A percentile compares a stretch with the other conserved stretches of the same genome.
Conservation (phyloP, 2,797 vertebrate species). For the Aeoliscus strigatus region DNA sequence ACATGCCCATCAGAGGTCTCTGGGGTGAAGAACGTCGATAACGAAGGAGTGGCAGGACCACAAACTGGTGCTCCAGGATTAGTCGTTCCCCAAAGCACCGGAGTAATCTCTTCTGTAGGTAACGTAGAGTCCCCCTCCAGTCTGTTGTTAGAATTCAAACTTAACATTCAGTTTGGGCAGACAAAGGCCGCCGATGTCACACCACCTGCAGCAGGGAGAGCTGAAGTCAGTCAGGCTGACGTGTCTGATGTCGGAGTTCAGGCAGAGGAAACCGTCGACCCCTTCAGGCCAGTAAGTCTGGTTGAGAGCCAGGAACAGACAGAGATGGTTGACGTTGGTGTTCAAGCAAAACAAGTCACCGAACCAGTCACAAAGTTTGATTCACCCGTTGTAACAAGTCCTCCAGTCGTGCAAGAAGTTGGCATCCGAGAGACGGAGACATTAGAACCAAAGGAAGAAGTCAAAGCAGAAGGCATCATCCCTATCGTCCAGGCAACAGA, state of each 20-base stretch:
- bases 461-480: slow-evolving; percentile 8
- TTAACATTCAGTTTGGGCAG: slow-evolving; percentile 54
- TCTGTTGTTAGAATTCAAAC: slow-evolving; percentile 56
- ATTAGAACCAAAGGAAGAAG: slow-evolving; percentile 14
- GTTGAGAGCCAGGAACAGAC: slow-evolving; percentile 23
- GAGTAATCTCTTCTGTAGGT: slow-evolving; percentile 36
- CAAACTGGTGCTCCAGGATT: slow-evolving; percentile 14
- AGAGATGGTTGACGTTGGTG: slow-evolving; percentile 8
- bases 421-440: slow-evolving; percentile 13
- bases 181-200: slow-evolving; percentile 7
- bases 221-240: slow-evolving; percentile 6
- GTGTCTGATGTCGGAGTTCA: slow-evolving; percentile 25
- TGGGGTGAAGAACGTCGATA: slow-evolving; percentile 1
- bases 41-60: slow-evolving; percentile 16
- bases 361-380: neutral
- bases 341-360: slow-evolving; percentile 30
- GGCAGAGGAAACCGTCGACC: slow-evolving; percentile 15
- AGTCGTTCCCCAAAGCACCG: slow-evolving; percentile 37
- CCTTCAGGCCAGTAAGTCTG: slow-evolving; percentile 1
- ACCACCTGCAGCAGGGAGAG: neutral
- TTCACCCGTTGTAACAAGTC: neutral
- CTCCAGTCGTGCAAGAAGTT: slow-evolving; percentile 10
- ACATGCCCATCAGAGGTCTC: slow-evolving; percentile 14
- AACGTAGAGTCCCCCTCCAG: slow-evolving; percentile 47
- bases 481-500: slow-evolving; percentile 16